Percentiles rank a stretch among this genome's conserved stretches.
phyloP scores from a whole-genome alignment of 2,888 invertebrate genomes.

The Hyles lineata region DNA sequence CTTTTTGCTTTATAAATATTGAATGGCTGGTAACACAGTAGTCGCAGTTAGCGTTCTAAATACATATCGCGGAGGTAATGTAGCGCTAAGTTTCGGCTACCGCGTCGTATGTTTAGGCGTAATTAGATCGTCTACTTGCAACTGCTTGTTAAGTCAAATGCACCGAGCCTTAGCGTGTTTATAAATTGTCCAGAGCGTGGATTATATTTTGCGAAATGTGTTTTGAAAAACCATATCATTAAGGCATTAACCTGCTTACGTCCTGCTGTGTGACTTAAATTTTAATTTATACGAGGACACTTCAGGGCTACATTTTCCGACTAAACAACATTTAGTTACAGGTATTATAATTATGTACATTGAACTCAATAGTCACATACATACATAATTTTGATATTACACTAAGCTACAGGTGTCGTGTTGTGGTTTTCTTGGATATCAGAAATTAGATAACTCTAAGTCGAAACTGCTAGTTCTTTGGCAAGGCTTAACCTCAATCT shows the following conservation, averaged over 20 bases:
- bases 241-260: neutral
- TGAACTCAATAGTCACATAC: no score
- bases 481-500: no score
- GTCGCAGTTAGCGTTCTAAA: neutral
- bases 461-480: no score
- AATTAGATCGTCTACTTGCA: slow-evolving; percentile 13
- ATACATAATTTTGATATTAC: no score
- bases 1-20: neutral
- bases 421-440: no score
- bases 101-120: neutral
- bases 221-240: neutral
- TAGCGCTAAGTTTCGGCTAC: neutral
- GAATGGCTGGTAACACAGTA: neutral
- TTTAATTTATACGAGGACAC: neutral
- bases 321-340: no score
- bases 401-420: no score
- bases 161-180: neutral
- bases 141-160: neutral
- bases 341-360: no score
- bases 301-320: neutral
- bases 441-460: no score
- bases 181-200: neutral
- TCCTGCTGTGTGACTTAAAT: neutral
- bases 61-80: neutral
- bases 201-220: slow-evolving; percentile 4